Evolutionary conservation across 2,888 invertebrate genomes (phyloP).

Genomic region (Pocota personata): DNA sequence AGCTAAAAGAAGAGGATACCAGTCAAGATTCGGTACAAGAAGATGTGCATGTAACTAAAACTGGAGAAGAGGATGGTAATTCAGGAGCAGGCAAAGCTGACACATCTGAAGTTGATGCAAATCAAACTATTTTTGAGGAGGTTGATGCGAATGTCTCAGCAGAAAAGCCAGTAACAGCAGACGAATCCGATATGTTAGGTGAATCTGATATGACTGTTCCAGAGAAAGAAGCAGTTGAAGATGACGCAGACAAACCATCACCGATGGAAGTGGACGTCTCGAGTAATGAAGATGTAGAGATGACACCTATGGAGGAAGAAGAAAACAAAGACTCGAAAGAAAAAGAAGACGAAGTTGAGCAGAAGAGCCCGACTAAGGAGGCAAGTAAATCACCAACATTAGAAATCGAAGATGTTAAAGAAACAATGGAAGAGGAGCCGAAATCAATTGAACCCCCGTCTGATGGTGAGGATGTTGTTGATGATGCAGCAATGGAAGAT

Average conservation of each 20-base stretch:
- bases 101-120: constrained; percentile 10
- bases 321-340: constrained; percentile 45
- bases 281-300: constrained; percentile 73
- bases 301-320: constrained; percentile 61
- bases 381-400: constrained; percentile 33
- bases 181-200: constrained; percentile 77
- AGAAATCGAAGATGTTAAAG: constrained; percentile 59
- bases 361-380: constrained; percentile 71
- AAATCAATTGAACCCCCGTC: constrained; percentile 13
- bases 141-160: constrained; percentile 76
- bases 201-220: constrained; percentile 78
- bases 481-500: constrained; percentile 59
- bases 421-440: constrained; percentile 48
- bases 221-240: constrained; percentile 67
- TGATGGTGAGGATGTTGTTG: constrained; percentile 53
- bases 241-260: constrained; percentile 49
- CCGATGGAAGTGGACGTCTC: constrained; percentile 70
- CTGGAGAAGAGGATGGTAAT: constrained; percentile 55
- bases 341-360: constrained; percentile 63
- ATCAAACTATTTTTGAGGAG: constrained; percentile 76
- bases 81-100: constrained; percentile 53
- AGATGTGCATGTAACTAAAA: constrained; percentile 37
- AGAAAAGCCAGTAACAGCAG: constrained; percentile 76
- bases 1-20: not conserved
- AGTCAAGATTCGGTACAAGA: not conserved